phyloP scores from a whole-genome alignment of 2,888 invertebrate genomes.

The Diloba caeruleocephala region DNA sequence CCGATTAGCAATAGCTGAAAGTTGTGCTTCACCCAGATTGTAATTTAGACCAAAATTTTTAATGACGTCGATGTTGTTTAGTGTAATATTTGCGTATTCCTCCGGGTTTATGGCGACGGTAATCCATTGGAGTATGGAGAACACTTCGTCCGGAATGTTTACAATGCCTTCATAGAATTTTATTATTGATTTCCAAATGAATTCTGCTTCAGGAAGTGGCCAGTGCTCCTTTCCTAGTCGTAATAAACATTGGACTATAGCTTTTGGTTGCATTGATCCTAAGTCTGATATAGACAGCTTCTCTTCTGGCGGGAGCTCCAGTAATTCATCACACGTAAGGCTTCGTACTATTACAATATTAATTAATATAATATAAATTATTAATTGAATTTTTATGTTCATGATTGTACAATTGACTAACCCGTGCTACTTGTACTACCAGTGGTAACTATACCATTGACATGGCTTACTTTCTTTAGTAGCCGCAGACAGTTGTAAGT shows the following conservation, averaged over 20 bases:
- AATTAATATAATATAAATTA: constrained; percentile 8
- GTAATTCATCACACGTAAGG: constrained; percentile 70
- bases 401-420: not conserved
- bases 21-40: constrained; percentile 75
- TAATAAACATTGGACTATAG: constrained; percentile 73
- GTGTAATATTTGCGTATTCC: constrained; percentile 85
- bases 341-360: constrained; percentile 22
- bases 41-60: constrained; percentile 88
- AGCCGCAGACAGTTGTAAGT: not conserved
- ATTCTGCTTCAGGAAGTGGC: constrained; percentile 65
- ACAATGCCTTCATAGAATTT: constrained; percentile 67
- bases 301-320: constrained; percentile 61
- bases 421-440: constrained; percentile 6
- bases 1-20: constrained; percentile 83
- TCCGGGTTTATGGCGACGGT: constrained; percentile 80
- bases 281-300: constrained; percentile 62
- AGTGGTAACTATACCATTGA: constrained; percentile 4
- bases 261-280: constrained; percentile 65
- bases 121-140: constrained; percentile 82
- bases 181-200: constrained; percentile 77
- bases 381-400: constrained; percentile 1
- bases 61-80: constrained; percentile 86
- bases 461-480: constrained; percentile 20
- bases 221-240: constrained; percentile 74
- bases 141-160: constrained; percentile 79